Conservation (phyloP, 2,888 invertebrate species). For the Buathra laborator region DNA sequence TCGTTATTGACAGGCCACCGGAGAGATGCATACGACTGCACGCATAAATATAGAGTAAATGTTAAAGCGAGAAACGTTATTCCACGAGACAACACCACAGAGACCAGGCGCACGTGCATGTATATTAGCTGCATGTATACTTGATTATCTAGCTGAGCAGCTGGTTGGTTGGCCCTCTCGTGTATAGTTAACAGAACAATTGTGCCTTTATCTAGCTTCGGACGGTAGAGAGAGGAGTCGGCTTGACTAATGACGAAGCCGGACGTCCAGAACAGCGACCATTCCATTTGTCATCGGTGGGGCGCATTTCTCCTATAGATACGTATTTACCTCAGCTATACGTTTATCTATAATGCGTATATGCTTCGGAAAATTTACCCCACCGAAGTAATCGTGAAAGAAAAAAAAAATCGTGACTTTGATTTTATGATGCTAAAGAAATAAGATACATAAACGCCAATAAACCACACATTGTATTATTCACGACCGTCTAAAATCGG, state of each 20-base stretch:
- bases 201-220: constrained; percentile 52
- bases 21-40: neutral
- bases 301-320: constrained; percentile 2
- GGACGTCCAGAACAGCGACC: constrained; percentile 45
- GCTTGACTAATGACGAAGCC: constrained; percentile 56
- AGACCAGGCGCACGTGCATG: neutral
- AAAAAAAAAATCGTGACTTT: neutral
- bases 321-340: neutral
- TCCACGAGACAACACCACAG: constrained; percentile 1
- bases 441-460: too few species aligned
- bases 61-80: constrained; percentile 41
- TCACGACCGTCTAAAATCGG: too few species aligned
- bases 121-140: constrained; percentile 32
- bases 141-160: constrained; percentile 34
- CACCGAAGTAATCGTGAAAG: neutral
- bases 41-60: neutral
- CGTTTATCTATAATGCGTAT: too few species aligned
- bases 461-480: too few species aligned
- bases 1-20: neutral
- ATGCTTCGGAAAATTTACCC: too few species aligned
- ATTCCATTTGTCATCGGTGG: constrained; percentile 51
- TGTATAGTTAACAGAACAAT: constrained; percentile 52
- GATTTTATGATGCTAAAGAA: too few species aligned
- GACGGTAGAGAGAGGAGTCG: constrained; percentile 17
- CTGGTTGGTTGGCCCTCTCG: neutral